phyloP scores from a whole-genome alignment of 2,797 vertebrate species.

The Pteronotus mesoamericanus region DNA sequence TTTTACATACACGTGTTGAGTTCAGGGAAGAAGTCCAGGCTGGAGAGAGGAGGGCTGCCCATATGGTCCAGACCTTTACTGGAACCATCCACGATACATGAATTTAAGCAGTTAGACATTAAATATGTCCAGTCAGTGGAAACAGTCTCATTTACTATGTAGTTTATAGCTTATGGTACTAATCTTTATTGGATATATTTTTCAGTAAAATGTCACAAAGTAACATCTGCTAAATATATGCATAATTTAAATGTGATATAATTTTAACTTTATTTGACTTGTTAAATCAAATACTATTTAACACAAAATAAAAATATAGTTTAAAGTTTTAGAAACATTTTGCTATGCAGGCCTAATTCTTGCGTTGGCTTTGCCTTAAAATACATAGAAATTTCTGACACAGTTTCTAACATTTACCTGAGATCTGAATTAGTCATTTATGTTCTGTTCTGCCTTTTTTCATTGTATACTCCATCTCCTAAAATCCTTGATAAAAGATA shows the following conservation, averaged over 20 bases:
- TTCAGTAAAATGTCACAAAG: constrained; percentile 15
- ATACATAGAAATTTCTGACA: neutral
- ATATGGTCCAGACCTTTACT: neutral
- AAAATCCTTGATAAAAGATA: constrained; percentile 13
- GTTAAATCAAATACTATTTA: neutral
- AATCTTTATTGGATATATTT: neutral
- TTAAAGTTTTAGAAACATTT: constrained; percentile 24
- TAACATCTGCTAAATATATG: neutral
- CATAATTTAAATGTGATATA: constrained; percentile 16
- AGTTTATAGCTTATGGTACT: neutral
- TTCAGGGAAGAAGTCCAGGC: neutral
- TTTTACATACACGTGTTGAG: neutral
- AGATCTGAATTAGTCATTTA: constrained; percentile 20
- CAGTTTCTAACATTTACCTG: neutral
- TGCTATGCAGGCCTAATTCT: neutral
- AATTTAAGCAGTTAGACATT: neutral
- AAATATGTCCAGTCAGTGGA: neutral
- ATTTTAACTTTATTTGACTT: constrained; percentile 15
- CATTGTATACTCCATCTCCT: neutral
- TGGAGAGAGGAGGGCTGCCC: neutral
- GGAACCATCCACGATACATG: neutral
- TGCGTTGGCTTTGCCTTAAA: neutral
- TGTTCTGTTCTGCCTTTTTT: neutral
- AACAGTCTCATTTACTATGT: neutral
- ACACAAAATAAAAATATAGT: neutral